phyloP scores from a whole-genome alignment of 2,888 invertebrate genomes.

The Erannis defoliaria region DNA sequence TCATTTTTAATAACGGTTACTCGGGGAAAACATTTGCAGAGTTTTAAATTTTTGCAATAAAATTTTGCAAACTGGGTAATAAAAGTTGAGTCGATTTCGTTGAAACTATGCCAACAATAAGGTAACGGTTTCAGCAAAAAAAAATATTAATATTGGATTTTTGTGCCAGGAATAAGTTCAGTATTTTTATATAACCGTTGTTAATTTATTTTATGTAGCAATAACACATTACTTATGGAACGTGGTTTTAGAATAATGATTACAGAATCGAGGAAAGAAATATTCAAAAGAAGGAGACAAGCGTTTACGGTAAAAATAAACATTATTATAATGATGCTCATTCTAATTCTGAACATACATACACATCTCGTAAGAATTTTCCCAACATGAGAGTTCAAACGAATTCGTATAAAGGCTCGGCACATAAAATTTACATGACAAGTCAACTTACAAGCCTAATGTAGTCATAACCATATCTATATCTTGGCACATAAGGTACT shows the following conservation, averaged over 20 bases:
- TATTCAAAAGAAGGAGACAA: constrained; percentile 24
- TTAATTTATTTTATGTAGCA: constrained; percentile 3
- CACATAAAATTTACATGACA: constrained; percentile 75
- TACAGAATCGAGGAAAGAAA: constrained; percentile 12
- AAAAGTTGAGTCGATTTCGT: constrained; percentile 48
- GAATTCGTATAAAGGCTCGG: constrained; percentile 59
- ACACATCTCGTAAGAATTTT: constrained; percentile 59
- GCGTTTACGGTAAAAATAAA: constrained; percentile 37
- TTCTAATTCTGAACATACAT: constrained; percentile 59
- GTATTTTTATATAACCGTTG: constrained; percentile 3
- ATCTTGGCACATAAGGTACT: constrained; percentile 66
- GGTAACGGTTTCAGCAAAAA: constrained; percentile 53
- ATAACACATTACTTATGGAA: neutral
- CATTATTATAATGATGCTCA: constrained; percentile 50
- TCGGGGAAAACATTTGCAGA: constrained; percentile 49
- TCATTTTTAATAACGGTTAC: constrained; percentile 54
- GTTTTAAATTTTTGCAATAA: constrained; percentile 53
- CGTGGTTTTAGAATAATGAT: neutral
- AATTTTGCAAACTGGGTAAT: constrained; percentile 52
- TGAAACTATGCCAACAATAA: constrained; percentile 61
- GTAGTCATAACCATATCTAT: constrained; percentile 72
- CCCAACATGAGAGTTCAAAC: constrained; percentile 56
- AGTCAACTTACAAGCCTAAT: constrained; percentile 68
- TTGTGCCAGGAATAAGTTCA: constrained; percentile 1
- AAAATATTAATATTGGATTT: constrained; percentile 39